Conservation (phyloP, 2,888 invertebrate genomes). For the Agrenia bidenticulata region DNA sequence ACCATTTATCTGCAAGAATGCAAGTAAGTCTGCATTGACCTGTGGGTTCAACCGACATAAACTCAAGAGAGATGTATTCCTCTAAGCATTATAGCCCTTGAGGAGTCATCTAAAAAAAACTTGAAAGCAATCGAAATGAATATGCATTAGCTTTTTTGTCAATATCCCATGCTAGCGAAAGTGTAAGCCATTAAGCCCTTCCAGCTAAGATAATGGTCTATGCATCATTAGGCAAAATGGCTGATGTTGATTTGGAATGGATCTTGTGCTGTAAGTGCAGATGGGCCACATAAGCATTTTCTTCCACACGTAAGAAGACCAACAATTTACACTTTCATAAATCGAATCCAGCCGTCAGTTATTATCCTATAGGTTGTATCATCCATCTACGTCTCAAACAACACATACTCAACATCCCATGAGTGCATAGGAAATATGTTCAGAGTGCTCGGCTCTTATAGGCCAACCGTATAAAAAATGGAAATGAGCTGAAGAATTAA, state of each 20-base stretch:
- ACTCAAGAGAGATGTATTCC: too few relatives aligned
- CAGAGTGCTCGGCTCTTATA: too few relatives aligned
- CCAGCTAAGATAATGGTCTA: conserved; percentile 14
- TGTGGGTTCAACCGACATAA: background rate
- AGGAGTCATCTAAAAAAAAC: background rate
- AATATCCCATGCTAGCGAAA: background rate
- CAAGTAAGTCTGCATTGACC: background rate
- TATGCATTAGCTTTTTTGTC: conserved; percentile 9
- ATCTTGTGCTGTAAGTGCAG: background rate
- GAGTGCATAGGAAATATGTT: too few relatives aligned
- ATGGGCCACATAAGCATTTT: background rate
- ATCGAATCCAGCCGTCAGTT: too few relatives aligned
- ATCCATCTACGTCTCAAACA: too few relatives aligned
- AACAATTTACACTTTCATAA: too few relatives aligned
- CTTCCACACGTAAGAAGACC: background rate
- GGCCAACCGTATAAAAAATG: background rate
- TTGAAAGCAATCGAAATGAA: conserved; percentile 7
- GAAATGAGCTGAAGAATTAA: conserved; percentile 14
- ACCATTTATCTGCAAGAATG: too few relatives aligned
- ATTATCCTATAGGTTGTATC: too few relatives aligned
- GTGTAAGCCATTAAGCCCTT: conserved; percentile 1
- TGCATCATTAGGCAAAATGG: conserved; percentile 37
- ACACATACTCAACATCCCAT: too few relatives aligned
- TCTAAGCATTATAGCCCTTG: too few relatives aligned
- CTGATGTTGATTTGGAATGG: conserved; percentile 20